Conservation (phyloP, 2,797 vertebrate genomes). For the Sylvilagus floridanus region DNA sequence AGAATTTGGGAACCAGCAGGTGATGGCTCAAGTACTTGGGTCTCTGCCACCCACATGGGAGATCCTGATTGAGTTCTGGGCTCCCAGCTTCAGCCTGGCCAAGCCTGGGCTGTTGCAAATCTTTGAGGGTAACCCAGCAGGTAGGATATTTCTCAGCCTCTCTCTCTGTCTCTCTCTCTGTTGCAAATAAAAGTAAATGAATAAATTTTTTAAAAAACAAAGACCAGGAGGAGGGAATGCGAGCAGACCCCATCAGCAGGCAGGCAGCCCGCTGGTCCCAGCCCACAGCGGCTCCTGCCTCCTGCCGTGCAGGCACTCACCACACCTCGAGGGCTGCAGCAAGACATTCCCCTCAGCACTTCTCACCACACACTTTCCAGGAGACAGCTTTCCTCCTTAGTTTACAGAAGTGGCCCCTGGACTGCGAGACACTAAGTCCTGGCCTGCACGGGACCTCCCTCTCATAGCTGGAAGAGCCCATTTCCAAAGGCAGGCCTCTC, state of each 20-base stretch:
- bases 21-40: too few species aligned
- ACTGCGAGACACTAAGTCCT: neutral
- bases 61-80: too few species aligned
- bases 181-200: too few species aligned
- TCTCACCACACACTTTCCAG: neutral
- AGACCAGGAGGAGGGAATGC: neutral
- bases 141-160: too few species aligned
- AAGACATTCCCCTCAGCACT: neutral
- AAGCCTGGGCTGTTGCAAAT: too few species aligned
- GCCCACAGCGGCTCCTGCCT: neutral
- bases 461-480: neutral
- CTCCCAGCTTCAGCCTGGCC: too few species aligned
- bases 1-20: too few species aligned
- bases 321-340: neutral
- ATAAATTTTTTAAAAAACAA: too few species aligned
- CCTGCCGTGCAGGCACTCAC: neutral
- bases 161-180: too few species aligned
- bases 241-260: neutral
- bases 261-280: fast-evolving
- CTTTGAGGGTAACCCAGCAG: too few species aligned
- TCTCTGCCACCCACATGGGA: too few species aligned
- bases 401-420: neutral
- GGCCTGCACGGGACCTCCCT: neutral
- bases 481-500: neutral
- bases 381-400: neutral